phyloP scores from a whole-genome alignment of 1,140 invertebrate genomes.

The Drosophila pandora region DNA sequence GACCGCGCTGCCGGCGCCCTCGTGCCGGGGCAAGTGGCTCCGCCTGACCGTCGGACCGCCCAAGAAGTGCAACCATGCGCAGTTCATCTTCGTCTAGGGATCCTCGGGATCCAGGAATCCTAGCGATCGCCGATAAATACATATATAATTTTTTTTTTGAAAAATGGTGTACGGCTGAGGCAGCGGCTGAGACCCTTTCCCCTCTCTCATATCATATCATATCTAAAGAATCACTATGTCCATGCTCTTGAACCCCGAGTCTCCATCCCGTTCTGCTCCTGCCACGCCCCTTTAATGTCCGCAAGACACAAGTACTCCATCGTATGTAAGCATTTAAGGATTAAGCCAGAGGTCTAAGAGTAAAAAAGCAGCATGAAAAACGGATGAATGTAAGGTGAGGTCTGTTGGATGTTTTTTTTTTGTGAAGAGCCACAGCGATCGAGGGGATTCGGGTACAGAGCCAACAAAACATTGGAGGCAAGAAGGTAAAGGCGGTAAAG shows the following conservation, averaged over 20 bases:
- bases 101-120: neutral
- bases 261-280: neutral
- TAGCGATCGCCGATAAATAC: neutral
- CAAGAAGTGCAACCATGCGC: slow-evolving; percentile 86
- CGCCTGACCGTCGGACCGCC: slow-evolving; percentile 86
- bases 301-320: slow-evolving; percentile 39
- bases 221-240: slow-evolving; percentile 8
- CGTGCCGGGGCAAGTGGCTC: slow-evolving; percentile 94
- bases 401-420: slow-evolving; percentile 44
- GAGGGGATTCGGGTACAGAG: neutral
- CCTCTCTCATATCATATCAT: slow-evolving; percentile 38
- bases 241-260: neutral
- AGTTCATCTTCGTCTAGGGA: slow-evolving; percentile 88
- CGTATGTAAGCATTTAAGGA: slow-evolving; percentile 64
- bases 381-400: slow-evolving; percentile 25
- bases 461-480: neutral
- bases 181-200: neutral
- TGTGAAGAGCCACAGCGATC: slow-evolving; percentile 8
- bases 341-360: slow-evolving; percentile 68
- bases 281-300: slow-evolving; percentile 3
- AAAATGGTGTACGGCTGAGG: slow-evolving; percentile 11
- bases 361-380: slow-evolving; percentile 5
- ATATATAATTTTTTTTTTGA: slow-evolving; percentile 24
- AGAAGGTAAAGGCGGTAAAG: neutral
- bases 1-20: slow-evolving; percentile 89